A percentile compares a stretch with the other conserved stretches of the same genome.
Conservation (phyloP, 1,140 invertebrate genomes). For the Cardiocondyla obscurior region DNA sequence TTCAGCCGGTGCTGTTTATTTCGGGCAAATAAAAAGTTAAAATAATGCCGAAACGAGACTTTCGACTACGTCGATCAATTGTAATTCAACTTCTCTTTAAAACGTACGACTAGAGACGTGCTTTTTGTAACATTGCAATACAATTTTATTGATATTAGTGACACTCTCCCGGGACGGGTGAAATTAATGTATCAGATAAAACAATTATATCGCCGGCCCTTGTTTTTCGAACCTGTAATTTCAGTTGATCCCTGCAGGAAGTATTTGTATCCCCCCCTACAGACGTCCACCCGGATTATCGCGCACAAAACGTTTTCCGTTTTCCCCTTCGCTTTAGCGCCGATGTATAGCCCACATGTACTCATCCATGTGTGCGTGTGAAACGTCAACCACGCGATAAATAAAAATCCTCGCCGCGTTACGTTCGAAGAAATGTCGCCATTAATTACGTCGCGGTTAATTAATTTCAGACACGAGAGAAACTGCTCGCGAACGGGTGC, state of each 20-base stretch:
- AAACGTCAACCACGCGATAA: slow-evolving; percentile 41
- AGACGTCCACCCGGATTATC: slow-evolving; percentile 26
- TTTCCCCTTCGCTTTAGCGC: slow-evolving; percentile 10
- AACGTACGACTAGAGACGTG: not conserved
- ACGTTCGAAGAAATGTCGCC: slow-evolving; percentile 41
- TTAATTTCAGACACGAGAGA: slow-evolving; percentile 46
- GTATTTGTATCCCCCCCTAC: slow-evolving; percentile 34
- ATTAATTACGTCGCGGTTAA: slow-evolving; percentile 48
- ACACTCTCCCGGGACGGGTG: not conserved
- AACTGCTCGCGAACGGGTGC: slow-evolving; percentile 11
- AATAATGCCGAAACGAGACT: not conserved
- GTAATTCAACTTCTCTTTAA: not conserved
- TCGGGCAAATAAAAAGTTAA: not conserved
- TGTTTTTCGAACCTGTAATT: slow-evolving; percentile 12
- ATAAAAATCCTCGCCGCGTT: slow-evolving; percentile 1
- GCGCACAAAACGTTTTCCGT: slow-evolving; percentile 20
- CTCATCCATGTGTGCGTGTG: slow-evolving; percentile 3
- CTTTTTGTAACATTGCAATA: not conserved
- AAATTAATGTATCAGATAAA: slow-evolving; percentile 2
- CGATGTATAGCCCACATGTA: not conserved
- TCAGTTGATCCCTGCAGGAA: slow-evolving; percentile 4
- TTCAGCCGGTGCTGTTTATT: not conserved
- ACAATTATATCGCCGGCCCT: not conserved
- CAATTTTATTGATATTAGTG: not conserved
- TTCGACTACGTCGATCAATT: not conserved